These are phyloP conservation scores for Sarcophaga rosellei DNA, from an alignment of 2,888 invertebrate species.

Conservation along the genomic window DNA sequence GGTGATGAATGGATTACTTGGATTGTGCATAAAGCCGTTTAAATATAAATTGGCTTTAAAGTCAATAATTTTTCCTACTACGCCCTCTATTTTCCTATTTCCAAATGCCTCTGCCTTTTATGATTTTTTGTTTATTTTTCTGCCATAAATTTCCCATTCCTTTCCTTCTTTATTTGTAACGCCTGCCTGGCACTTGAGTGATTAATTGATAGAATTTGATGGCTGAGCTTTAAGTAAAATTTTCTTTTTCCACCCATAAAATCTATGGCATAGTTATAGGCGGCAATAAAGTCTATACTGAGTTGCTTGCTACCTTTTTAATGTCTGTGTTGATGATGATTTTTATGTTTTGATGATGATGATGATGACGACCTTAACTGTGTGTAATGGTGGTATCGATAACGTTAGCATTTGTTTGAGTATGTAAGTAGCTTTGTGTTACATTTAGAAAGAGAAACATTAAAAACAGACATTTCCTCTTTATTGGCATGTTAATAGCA, in stretches of 20 bases:
- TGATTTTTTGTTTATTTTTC: neutral
- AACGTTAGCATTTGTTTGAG: neutral
- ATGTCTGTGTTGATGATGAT: conserved; percentile 11
- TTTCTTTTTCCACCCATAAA: neutral
- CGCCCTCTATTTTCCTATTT: too few species aligned
- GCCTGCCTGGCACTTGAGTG: conserved; percentile 71
- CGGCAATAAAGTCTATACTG: neutral
- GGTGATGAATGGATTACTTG: too few species aligned
- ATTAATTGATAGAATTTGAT: conserved; percentile 76
- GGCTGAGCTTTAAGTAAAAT: conserved; percentile 66
- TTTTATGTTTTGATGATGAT: neutral
- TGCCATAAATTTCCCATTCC: neutral
- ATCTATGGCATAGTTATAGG: neutral
- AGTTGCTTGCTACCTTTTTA: neutral
- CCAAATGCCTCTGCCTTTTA: neutral
- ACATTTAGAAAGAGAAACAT: conserved; percentile 16
- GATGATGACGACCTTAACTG: neutral
- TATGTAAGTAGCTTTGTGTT: neutral
- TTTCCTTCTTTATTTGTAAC: neutral
- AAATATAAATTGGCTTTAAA: too few species aligned
- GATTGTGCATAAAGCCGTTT: too few species aligned
- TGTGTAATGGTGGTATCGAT: neutral
- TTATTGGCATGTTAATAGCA: conserved; percentile 75
- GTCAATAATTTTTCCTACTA: too few species aligned
- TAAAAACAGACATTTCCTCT: conserved; percentile 70